Evolutionary conservation across 2,888 invertebrate species (phyloP), one percentile per base, ranked within the genome.

Genomic region (Lycia hirtaria): DNA sequence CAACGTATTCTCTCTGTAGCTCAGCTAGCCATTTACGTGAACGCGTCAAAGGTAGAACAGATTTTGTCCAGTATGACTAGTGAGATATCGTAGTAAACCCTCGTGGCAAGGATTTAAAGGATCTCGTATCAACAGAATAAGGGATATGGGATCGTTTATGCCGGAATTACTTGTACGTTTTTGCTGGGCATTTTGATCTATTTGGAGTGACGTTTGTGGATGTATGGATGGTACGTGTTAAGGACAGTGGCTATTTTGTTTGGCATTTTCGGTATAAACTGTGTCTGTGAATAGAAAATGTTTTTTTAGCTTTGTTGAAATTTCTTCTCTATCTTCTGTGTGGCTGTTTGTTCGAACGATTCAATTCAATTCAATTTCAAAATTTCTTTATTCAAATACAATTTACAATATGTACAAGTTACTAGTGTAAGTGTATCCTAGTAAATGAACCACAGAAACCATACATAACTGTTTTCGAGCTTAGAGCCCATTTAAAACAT

Each of bases 61-160:
- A 54, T 47, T 47, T 40, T 14, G 44, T 52, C 14, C 26, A 30
- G 12, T 32, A 26, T 12, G 10, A 33, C 28, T 26, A 41, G 40
- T 12, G 38, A 40, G 69, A 45, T 35, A 26, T 15, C 32, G 45
- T 52, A 35, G 56, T 61, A 51, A 12, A 69, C 72, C 68, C 69
- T 72, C 72, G 55, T 72, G 67, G 71, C 77, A 79, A 71, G 79
- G 87, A 85, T 86, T 85, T 83, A 80, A 76, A 73, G 74, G 80
- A 80, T 79, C 77, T 76, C 67, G 67, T 70, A 72, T 67, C 68
- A 78, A 78, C 73, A 76, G 75, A 73, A 78, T 73, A 76, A 71
- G 72, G 78, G 73, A 76, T 73, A 71, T 71, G 73, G 72, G 71
- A 70, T 63, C 75, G 73, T 81, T 81, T 79, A 80, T 75, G 71